Conservation (phyloP, 2,888 invertebrate species). For the Pemphredon lugubris region DNA sequence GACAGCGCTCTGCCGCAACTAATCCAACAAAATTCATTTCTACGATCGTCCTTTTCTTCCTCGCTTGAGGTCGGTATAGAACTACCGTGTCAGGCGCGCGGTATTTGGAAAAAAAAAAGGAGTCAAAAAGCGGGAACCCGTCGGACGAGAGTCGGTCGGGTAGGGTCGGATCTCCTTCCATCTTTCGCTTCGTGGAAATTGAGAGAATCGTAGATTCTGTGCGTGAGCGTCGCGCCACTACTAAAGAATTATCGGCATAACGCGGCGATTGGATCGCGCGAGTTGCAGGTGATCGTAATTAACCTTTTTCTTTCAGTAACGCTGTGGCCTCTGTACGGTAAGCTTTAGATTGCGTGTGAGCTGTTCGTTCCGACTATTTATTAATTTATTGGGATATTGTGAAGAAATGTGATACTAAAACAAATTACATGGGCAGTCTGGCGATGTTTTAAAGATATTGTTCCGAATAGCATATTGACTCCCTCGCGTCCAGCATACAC, state of each 20-base stretch:
- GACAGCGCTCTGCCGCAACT: slow-evolving; percentile 14
- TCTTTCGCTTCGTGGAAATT: slow-evolving; percentile 40
- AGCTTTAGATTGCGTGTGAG: too few relatives aligned
- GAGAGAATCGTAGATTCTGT: slow-evolving; percentile 35
- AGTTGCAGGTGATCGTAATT: too few relatives aligned
- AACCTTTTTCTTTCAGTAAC: too few relatives aligned
- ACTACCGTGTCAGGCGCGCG: slow-evolving; percentile 26
- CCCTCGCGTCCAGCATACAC: too few relatives aligned
- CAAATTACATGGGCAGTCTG: too few relatives aligned
- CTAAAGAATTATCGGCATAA: neutral
- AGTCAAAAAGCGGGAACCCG: slow-evolving; percentile 45
- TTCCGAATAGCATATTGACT: too few relatives aligned
- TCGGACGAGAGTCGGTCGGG: slow-evolving; percentile 35
- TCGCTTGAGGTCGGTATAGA: slow-evolving; percentile 25
- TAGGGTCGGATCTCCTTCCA: neutral
- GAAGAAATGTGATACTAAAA: too few relatives aligned
- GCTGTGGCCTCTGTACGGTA: too few relatives aligned
- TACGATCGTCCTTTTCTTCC: neutral
- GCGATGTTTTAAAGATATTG: too few relatives aligned
- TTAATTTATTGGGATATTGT: too few relatives aligned
- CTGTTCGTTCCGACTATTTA: too few relatives aligned
- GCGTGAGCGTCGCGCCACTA: slow-evolving; percentile 22
- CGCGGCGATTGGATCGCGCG: too few relatives aligned
- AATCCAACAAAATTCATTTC: slow-evolving; percentile 3
- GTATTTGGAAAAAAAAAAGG: slow-evolving; percentile 33